A percentile compares a stretch with the other conserved stretches of the same genome.
Evolutionary conservation across 23 tunicate genomes (phyloP).

Genomic region (Trididemnum miniatum): DNA sequence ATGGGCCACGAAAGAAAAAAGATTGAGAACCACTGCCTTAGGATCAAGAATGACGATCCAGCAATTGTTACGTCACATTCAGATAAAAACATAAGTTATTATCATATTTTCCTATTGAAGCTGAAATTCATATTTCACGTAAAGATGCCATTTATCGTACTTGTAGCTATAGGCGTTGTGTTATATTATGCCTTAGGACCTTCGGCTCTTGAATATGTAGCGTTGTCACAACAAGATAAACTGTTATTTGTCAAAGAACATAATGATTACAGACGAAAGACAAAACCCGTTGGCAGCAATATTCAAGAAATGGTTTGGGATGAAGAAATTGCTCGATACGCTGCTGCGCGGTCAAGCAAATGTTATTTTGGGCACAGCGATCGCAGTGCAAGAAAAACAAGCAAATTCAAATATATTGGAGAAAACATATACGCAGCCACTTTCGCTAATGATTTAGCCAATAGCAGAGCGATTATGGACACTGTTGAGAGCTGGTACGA

Average conservation of each 20-base stretch:
- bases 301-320: constrained; percentile 12
- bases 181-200: too few relatives aligned
- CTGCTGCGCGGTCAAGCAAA: background rate
- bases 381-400: background rate
- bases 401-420: background rate
- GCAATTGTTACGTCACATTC: too few relatives aligned
- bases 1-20: too few relatives aligned
- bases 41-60: too few relatives aligned
- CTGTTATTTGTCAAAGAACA: background rate
- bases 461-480: background rate
- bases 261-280: background rate
- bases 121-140: too few relatives aligned
- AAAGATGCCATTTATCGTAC: too few relatives aligned
- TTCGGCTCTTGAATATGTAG: too few relatives aligned
- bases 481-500: background rate
- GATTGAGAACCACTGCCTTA: too few relatives aligned
- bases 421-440: background rate
- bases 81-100: too few relatives aligned
- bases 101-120: too few relatives aligned
- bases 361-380: constrained; percentile 8
- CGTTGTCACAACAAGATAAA: background rate
- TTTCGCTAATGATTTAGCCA: too few relatives aligned
- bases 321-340: background rate
- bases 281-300: background rate
- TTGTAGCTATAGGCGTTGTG: too few relatives aligned